Conservation (phyloP, 2,888 invertebrate species). For the Agrochola macilenta region DNA sequence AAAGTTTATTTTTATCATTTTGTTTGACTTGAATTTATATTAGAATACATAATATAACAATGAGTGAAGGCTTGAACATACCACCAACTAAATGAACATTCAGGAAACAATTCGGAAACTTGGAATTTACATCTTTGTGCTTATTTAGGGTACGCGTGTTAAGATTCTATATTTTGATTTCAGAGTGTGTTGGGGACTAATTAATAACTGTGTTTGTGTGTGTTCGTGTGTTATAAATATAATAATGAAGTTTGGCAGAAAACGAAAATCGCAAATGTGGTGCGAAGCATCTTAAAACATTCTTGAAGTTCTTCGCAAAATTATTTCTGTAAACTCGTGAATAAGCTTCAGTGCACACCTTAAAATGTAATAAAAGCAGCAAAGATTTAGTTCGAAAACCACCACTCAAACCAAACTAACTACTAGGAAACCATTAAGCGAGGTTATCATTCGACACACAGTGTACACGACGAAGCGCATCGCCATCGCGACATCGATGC, state of each 20-base stretch:
- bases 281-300: slow-evolving; percentile 71
- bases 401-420: slow-evolving; percentile 88
- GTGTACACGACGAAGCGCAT: slow-evolving; percentile 72
- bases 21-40: slow-evolving; percentile 3
- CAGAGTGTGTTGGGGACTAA: slow-evolving; percentile 43
- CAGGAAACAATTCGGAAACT: slow-evolving; percentile 66
- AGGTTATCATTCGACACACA: slow-evolving; percentile 84
- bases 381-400: slow-evolving; percentile 85
- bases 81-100: slow-evolving; percentile 81
- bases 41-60: slow-evolving; percentile 50
- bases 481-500: slow-evolving; percentile 72
- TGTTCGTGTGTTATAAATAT: slow-evolving; percentile 55
- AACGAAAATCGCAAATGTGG: slow-evolving; percentile 66
- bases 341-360: slow-evolving; percentile 81
- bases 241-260: slow-evolving; percentile 63
- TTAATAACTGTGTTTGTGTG: slow-evolving; percentile 59
- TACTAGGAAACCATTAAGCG: slow-evolving; percentile 87
- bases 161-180: slow-evolving; percentile 28
- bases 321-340: slow-evolving; percentile 70
- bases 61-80: slow-evolving; percentile 76
- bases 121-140: slow-evolving; percentile 54
- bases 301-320: slow-evolving; percentile 68
- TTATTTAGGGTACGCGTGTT: slow-evolving; percentile 31
- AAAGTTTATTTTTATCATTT: not conserved
- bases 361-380: slow-evolving; percentile 83